phyloP scores from a whole-genome alignment of 2,888 invertebrate species.

The Deilephila porcellus region DNA sequence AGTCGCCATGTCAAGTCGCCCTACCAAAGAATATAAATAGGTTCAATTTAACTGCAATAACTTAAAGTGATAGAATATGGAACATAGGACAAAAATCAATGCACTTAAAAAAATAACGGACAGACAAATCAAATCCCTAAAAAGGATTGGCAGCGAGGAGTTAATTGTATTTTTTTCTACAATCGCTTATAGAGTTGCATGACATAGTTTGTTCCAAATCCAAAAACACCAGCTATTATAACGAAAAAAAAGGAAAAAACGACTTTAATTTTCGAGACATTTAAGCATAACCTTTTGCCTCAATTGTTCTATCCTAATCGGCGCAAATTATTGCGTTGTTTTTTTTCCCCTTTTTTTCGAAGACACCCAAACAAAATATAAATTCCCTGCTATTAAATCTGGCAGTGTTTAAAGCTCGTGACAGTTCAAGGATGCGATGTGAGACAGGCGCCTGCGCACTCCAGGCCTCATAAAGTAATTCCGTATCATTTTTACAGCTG shows the following conservation, averaged over 20 bases:
- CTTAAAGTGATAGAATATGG: too few relatives aligned
- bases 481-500: slow-evolving; percentile 77
- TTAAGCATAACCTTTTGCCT: too few relatives aligned
- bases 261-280: too few relatives aligned
- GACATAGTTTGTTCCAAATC: background rate
- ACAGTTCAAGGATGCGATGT: slow-evolving; percentile 34
- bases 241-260: too few relatives aligned
- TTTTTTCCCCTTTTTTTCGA: background rate
- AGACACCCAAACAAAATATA: slow-evolving; percentile 35
- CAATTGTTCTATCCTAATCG: background rate
- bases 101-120: too few relatives aligned
- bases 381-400: slow-evolving; percentile 69
- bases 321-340: background rate
- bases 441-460: slow-evolving; percentile 33
- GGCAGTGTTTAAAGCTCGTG: slow-evolving; percentile 60
- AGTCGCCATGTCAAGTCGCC: too few relatives aligned
- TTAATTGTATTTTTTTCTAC: too few relatives aligned
- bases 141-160: too few relatives aligned
- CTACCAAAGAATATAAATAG: too few relatives aligned
- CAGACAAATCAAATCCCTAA: too few relatives aligned
- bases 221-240: background rate
- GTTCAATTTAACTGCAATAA: too few relatives aligned
- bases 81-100: too few relatives aligned
- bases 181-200: background rate
- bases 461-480: slow-evolving; percentile 28